Conservation (phyloP, 1,140 invertebrate species). For the Drosophila bocki region DNA sequence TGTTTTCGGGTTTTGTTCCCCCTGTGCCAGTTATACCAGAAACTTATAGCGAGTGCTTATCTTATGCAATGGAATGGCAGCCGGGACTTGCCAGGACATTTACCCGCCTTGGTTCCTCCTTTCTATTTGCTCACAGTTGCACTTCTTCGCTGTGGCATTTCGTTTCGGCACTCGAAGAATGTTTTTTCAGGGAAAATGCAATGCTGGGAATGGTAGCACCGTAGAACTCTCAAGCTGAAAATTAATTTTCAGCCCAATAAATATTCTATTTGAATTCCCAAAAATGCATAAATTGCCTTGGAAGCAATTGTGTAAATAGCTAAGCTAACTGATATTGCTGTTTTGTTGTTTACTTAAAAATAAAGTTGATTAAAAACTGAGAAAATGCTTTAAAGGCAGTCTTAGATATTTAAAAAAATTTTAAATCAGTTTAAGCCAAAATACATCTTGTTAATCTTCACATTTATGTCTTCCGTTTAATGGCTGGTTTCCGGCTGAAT, state of each 20-base stretch:
- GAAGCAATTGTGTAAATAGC: constrained; percentile 18
- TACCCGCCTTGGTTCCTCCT: constrained; percentile 1
- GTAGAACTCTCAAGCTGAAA: constrained; percentile 17
- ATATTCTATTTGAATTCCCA: constrained; percentile 34
- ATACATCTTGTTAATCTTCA: not conserved
- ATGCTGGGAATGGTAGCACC: not conserved
- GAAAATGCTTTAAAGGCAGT: not conserved
- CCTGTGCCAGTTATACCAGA: constrained; percentile 28
- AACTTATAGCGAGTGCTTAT: constrained; percentile 51
- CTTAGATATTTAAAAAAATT: not conserved
- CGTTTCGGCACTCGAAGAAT: constrained; percentile 42
- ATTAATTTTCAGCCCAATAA: constrained; percentile 46
- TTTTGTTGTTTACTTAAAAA: constrained; percentile 18
- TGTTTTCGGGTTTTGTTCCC: constrained; percentile 27
- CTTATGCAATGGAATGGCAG: constrained; percentile 50
- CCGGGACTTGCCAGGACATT: constrained; percentile 26
- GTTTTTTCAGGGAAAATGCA: constrained; percentile 6
- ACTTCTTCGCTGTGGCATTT: constrained; percentile 29
- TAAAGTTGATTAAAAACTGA: constrained; percentile 17
- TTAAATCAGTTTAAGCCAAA: not conserved
- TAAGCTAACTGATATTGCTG: constrained; percentile 10
- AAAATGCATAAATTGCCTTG: constrained; percentile 29
- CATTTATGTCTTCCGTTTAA: not conserved
- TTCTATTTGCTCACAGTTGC: constrained; percentile 41
- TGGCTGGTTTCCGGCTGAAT: not conserved